Conservation (phyloP, 1,140 invertebrate genomes). For the Spodoptera frugiperda region DNA sequence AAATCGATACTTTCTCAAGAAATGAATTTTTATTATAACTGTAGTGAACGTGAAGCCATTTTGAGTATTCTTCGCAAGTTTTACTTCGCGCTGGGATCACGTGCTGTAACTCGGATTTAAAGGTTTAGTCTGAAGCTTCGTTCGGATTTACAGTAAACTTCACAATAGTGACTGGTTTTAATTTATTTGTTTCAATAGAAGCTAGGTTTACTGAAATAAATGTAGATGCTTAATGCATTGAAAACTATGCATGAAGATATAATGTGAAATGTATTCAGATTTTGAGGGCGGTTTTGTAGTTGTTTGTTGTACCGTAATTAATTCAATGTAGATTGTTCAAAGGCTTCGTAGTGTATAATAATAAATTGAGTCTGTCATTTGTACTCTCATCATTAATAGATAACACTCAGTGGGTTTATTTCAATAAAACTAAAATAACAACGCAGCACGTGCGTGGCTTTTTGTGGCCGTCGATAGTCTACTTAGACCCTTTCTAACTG, state of each 20-base stretch:
- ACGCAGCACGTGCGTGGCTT: background rate
- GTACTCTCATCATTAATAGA: too few relatives aligned
- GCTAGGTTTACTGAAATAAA: slow-evolving; percentile 15
- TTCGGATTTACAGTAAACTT: slow-evolving; percentile 37
- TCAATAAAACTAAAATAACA: background rate
- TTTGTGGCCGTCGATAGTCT: slow-evolving; percentile 27
- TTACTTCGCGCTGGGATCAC: slow-evolving; percentile 7
- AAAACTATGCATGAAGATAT: background rate
- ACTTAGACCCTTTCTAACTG: slow-evolving; percentile 40
- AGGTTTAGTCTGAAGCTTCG: slow-evolving; percentile 34
- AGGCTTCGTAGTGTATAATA: too few relatives aligned
- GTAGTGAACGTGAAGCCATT: slow-evolving; percentile 7
- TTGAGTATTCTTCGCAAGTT: slow-evolving; percentile 29
- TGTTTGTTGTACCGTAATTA: background rate
- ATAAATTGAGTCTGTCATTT: too few relatives aligned
- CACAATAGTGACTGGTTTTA: slow-evolving; percentile 20
- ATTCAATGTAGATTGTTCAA: too few relatives aligned
- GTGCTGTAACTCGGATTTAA: slow-evolving; percentile 37
- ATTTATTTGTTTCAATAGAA: slow-evolving; percentile 37
- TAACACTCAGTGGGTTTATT: slow-evolving; percentile 8
- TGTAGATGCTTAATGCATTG: slow-evolving; percentile 8
- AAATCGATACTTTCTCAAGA: background rate
- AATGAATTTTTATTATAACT: slow-evolving; percentile 12
- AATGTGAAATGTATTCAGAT: background rate
- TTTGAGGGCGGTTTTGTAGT: background rate